phyloP scores from a whole-genome alignment of 53 echinoderm and acorn worm genomes.

The Holothuria scabra region DNA sequence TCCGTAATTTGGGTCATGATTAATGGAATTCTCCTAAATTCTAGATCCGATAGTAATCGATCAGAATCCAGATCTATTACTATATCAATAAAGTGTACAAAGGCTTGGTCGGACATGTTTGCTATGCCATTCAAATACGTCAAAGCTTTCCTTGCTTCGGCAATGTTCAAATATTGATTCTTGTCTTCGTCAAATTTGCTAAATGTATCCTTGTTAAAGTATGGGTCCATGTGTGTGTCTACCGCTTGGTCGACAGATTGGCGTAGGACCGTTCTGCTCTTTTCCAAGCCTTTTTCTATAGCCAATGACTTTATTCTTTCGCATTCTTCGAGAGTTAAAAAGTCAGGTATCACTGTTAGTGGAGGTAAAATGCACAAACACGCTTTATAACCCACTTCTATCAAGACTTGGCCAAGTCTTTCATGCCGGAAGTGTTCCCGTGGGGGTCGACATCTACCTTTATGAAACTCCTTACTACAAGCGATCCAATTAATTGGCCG shows the following conservation, averaged over 20 bases:
- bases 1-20: constrained; percentile 4
- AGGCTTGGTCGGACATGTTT: background rate
- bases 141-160: constrained; percentile 11
- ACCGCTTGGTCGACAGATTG: constrained; percentile 8
- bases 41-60: background rate
- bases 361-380: too few species aligned
- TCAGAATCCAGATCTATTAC: constrained; percentile 30
- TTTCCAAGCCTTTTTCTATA: background rate
- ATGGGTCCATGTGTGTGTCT: background rate
- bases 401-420: too few species aligned
- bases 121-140: background rate
- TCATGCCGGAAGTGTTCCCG: too few species aligned
- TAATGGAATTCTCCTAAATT: constrained; percentile 22
- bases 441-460: too few species aligned
- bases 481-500: too few species aligned
- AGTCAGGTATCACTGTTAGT: constrained; percentile 21
- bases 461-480: too few species aligned
- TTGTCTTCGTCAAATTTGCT: constrained; percentile 16
- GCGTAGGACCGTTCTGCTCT: constrained; percentile 23
- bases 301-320: constrained; percentile 17
- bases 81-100: constrained; percentile 3
- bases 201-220: constrained; percentile 19
- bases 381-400: too few species aligned
- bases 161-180: background rate
- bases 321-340: constrained; percentile 28